Conservation (phyloP, 2,113 vertebrate species). For the Ceuthmochares aereus region DNA sequence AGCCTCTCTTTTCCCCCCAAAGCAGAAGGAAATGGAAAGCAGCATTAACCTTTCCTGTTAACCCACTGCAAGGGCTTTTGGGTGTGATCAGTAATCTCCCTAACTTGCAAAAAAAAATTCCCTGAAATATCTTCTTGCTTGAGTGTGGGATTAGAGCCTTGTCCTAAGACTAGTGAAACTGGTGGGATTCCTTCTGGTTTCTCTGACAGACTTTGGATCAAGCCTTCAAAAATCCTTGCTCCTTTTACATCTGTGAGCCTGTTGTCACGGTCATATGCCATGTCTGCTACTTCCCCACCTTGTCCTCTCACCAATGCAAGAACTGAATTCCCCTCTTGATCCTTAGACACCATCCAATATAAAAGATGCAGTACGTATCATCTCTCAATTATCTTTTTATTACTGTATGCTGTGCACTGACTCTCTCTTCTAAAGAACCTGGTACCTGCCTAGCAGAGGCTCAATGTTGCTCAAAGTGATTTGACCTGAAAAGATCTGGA, state of each 20-base stretch:
- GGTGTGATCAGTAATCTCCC: slow-evolving; percentile 8
- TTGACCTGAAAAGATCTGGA: not conserved
- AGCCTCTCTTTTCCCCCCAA: not conserved
- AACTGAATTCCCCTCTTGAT: not conserved
- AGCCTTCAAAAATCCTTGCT: not conserved
- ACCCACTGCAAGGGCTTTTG: not conserved
- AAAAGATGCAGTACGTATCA: not conserved
- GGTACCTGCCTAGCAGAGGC: not conserved
- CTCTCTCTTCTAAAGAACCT: not conserved
- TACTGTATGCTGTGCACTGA: not conserved
- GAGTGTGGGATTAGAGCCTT: not conserved
- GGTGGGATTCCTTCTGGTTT: not conserved
- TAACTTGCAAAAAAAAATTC: not conserved
- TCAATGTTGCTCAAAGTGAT: not conserved
- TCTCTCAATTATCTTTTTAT: not conserved
- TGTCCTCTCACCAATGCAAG: not conserved
- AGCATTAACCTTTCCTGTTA: slow-evolving; percentile 8
- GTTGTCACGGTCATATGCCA: not conserved
- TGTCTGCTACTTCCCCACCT: not conserved
- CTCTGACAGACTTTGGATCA: not conserved
- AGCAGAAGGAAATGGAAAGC: slow-evolving; percentile 2
- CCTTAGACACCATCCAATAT: not conserved
- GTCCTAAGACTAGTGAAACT: not conserved
- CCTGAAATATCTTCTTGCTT: not conserved
- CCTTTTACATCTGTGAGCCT: not conserved